Conservation (phyloP, 2,888 invertebrate species). For the Melitaea athalia region DNA sequence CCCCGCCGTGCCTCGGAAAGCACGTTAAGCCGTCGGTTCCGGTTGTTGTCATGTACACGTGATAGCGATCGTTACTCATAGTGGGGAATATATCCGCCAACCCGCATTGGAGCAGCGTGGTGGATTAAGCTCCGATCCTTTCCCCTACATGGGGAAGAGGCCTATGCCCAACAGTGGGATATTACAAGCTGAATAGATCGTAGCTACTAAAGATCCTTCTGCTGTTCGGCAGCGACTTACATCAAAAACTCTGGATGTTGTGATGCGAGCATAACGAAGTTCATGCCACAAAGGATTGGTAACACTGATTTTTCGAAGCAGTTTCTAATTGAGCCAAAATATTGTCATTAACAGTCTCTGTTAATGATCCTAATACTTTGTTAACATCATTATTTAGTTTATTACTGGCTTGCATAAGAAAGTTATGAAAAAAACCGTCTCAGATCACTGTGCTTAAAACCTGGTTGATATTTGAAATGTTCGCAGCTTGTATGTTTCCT, state of each 20-base stretch:
- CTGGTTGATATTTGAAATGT: background rate
- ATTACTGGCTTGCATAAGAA: background rate
- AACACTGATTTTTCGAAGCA: background rate
- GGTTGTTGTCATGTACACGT: too few relatives aligned
- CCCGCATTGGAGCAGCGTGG: too few relatives aligned
- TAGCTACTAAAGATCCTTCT: conserved; percentile 35
- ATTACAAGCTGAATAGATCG: too few relatives aligned
- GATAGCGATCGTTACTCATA: too few relatives aligned
- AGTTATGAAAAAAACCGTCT: background rate
- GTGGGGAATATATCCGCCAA: too few relatives aligned
- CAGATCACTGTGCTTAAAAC: background rate
- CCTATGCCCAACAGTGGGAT: too few relatives aligned
- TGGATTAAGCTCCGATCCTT: too few relatives aligned
- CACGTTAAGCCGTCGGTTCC: too few relatives aligned
- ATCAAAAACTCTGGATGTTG: conserved; percentile 22
- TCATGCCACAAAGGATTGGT: background rate
- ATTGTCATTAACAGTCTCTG: background rate
- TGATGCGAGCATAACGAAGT: background rate
- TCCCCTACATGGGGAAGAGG: too few relatives aligned
- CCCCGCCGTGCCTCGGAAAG: too few relatives aligned
- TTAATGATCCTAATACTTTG: too few relatives aligned
- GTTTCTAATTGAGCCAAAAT: background rate
- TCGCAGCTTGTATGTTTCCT: background rate
- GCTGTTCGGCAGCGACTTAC: conserved; percentile 30
- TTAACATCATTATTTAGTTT: background rate